These are phyloP conservation scores for Micronycteris hirsuta DNA, from an alignment of 2,113 vertebrate genomes.

Conservation along the genomic window DNA sequence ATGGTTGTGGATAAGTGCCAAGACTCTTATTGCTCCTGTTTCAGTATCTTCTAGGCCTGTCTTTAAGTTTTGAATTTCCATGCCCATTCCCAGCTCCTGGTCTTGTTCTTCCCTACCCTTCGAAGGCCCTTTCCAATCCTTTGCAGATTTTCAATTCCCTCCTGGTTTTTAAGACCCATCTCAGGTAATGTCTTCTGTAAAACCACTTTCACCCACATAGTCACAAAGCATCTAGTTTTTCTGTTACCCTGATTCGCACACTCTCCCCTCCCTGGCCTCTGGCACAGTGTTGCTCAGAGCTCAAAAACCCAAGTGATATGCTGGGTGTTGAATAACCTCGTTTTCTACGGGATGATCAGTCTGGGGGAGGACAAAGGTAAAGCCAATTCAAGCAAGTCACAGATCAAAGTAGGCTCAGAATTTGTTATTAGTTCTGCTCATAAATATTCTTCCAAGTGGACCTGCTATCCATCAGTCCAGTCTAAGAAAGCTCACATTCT, in stretches of 20 bases:
- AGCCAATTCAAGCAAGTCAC: slow-evolving; percentile 40
- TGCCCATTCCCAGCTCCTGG: background rate
- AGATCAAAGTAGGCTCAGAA: slow-evolving; percentile 47
- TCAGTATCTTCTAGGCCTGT: background rate
- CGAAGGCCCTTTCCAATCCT: background rate
- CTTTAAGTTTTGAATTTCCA: background rate
- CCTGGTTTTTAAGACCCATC: background rate
- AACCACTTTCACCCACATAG: background rate
- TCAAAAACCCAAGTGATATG: background rate
- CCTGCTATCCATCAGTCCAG: background rate
- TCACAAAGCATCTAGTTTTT: background rate
- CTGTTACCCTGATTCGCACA: background rate
- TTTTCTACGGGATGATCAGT: background rate
- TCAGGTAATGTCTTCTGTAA: background rate
- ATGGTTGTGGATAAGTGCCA: background rate
- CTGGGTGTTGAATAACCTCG: background rate
- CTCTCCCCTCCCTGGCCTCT: background rate
- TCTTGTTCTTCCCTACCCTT: background rate
- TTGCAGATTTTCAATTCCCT: background rate
- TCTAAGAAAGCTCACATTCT: slow-evolving; percentile 4
- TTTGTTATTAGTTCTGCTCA: slow-evolving; percentile 39
- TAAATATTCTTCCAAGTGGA: slow-evolving; percentile 26
- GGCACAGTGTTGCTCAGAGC: background rate
- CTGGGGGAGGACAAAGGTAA: background rate
- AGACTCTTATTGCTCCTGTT: background rate